Percentiles rank a stretch among this genome's conserved stretches.
Conservation (phyloP, 2,797 vertebrate genomes). For the Nannoperca obscura region DNA sequence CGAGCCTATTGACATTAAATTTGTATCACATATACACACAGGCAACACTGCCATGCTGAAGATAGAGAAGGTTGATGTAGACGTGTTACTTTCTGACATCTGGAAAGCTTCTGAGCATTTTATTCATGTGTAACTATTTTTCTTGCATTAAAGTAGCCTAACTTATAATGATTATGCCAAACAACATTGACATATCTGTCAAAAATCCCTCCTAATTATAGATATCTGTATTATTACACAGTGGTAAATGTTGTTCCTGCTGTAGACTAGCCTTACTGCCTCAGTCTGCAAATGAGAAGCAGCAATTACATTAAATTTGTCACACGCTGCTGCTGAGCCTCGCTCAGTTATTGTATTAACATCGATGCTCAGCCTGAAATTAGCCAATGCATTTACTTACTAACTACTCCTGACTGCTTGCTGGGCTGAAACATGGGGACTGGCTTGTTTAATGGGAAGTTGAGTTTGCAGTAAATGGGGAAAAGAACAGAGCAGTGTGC, state of each 20-base stretch:
- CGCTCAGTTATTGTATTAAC: slow-evolving; percentile 81
- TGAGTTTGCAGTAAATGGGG: slow-evolving; percentile 42
- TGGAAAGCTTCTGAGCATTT: slow-evolving; percentile 9
- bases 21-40: slow-evolving; percentile 68
- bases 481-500: neutral
- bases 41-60: slow-evolving; percentile 42
- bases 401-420: slow-evolving; percentile 73
- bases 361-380: slow-evolving; percentile 77
- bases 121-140: slow-evolving; percentile 21
- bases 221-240: slow-evolving; percentile 50
- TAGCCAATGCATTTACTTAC: slow-evolving; percentile 74
- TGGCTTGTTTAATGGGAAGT: slow-evolving; percentile 44
- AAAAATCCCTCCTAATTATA: slow-evolving; percentile 48
- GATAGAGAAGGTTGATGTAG: slow-evolving; percentile 44
- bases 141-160: slow-evolving; percentile 43
- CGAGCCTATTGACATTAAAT: slow-evolving; percentile 75
- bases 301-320: slow-evolving; percentile 82
- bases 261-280: slow-evolving; percentile 31
- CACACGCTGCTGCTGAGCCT: slow-evolving; percentile 78
- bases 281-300: slow-evolving; percentile 70
- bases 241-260: slow-evolving; percentile 54
- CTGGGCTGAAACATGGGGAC: slow-evolving; percentile 50
- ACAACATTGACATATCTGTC: slow-evolving; percentile 54
- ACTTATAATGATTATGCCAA: slow-evolving; percentile 64
- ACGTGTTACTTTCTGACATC: slow-evolving; percentile 61